Evolutionary conservation across 2,113 vertebrate genomes (phyloP).

Genomic region (Pelmatolapia mariae): DNA sequence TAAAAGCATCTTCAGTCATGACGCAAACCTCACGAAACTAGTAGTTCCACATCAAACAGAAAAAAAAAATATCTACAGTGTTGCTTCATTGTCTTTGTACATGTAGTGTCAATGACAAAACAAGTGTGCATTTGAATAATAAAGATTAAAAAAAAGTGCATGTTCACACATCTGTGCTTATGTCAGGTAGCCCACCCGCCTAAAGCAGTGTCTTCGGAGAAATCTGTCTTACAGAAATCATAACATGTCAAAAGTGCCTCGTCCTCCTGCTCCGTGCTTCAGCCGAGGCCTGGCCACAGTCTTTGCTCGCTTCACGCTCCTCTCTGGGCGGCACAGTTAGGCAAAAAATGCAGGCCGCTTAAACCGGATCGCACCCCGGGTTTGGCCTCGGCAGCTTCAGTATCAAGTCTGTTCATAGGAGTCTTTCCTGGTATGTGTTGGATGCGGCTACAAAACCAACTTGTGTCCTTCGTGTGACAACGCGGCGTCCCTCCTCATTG

Average conservation of each 20-base stretch:
- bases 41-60: conserved; percentile 36
- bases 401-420: background rate
- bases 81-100: conserved; percentile 46
- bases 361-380: background rate
- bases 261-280: conserved; percentile 8
- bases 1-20: conserved; percentile 54
- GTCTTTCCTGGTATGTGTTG: background rate
- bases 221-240: conserved; percentile 44
- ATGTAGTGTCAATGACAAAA: conserved; percentile 39
- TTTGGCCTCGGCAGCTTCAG: background rate
- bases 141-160: conserved; percentile 54
- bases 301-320: background rate
- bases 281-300: conserved; percentile 8
- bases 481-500: background rate
- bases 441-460: background rate
- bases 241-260: conserved; percentile 60
- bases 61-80: conserved; percentile 34
- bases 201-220: conserved; percentile 33
- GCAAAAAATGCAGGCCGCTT: background rate
- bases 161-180: conserved; percentile 53
- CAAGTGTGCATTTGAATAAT: conserved; percentile 39
- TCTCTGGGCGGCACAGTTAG: background rate
- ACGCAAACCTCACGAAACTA: conserved; percentile 55
- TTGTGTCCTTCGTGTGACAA: background rate
- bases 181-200: conserved; percentile 17